Evolutionary conservation across 2,113 vertebrate genomes (phyloP), one percentile per base, ranked within the genome.

Genomic region (Macroglossus sobrinus): DNA sequence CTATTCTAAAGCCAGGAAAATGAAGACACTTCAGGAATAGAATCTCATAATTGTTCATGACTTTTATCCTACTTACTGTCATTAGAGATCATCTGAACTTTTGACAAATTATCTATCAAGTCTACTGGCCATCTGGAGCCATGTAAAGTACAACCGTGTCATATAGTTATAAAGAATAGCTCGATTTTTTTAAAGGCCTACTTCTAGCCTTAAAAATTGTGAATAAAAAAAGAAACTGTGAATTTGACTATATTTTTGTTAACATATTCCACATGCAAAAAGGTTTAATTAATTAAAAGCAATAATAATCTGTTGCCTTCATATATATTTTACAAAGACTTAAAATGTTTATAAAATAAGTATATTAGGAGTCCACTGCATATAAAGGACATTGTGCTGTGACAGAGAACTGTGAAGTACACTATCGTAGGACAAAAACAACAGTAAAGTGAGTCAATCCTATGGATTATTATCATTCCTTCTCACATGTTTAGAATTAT

Each of bases 211-310:
- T 50, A 50, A 50, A 55, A 91, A 85, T 5, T 64, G 24, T 59
- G 50, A 87, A 91, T 71, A 30, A 50, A 50, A 50, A 50, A 50
- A 45, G 11, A 16, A 4, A 47, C 12, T 47, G 15, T 91, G 64
- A 90, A 87, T 14, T 87, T 57, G 87, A 16, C 12, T 68, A 2
- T 64, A 71, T 87, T 86, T 95, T 92, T 89, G 50, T 19, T 50
- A 91, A 74, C 16, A 76, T 71, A 95, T 88, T 84, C 72, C 28
- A 68, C 74, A 57, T 7, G 4, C 55, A 89, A n/a, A 82, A 91
- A 74, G 12, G 66, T 76, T 53, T 35, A n/a, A 61, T 68, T 80
- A 12, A 53, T 59, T 82, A 72, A 40, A 66, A 82, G 61, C 13
- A 72, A 75, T 40, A 53, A 45, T 85, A 47, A 24, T 3, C 21